These are phyloP conservation scores for Trichacis sp. DNA, from an alignment of 2,888 invertebrate genomes.

Conservation along the genomic window DNA sequence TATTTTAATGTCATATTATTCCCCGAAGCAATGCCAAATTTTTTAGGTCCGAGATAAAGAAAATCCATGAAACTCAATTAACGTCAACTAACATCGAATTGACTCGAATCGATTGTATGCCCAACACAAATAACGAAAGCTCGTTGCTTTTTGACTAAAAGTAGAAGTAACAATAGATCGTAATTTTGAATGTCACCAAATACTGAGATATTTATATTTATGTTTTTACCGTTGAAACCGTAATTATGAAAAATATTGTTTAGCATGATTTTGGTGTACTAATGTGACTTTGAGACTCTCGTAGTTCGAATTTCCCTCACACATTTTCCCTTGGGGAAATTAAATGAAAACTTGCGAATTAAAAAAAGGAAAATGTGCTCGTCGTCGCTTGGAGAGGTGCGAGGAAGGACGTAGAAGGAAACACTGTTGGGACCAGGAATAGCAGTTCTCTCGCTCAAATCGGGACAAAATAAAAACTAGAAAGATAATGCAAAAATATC, in stretches of 20 bases:
- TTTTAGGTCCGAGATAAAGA: background rate
- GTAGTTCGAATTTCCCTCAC: background rate
- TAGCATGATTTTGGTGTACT: no score
- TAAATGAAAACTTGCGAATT: background rate
- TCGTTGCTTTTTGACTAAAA: background rate
- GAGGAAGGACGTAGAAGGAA: slow-evolving; percentile 29
- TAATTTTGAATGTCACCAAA: no score
- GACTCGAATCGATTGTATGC: background rate
- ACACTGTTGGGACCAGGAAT: background rate
- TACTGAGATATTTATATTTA: no score
- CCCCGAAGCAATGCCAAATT: background rate
- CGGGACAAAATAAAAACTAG: background rate
- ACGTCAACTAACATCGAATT: background rate
- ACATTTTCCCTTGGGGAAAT: background rate
- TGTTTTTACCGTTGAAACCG: no score
- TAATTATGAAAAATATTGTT: no score
- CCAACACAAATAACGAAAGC: background rate
- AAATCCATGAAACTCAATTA: background rate
- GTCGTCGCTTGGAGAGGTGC: slow-evolving; percentile 59
- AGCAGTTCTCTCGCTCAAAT: background rate
- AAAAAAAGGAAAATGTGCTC: slow-evolving; percentile 28
- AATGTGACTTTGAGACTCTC: no score
- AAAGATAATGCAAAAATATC: background rate
- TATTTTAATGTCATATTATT: background rate
- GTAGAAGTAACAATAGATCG: background rate